Conservation (phyloP, 2,113 vertebrate species). For the Chaetura pelagica region DNA sequence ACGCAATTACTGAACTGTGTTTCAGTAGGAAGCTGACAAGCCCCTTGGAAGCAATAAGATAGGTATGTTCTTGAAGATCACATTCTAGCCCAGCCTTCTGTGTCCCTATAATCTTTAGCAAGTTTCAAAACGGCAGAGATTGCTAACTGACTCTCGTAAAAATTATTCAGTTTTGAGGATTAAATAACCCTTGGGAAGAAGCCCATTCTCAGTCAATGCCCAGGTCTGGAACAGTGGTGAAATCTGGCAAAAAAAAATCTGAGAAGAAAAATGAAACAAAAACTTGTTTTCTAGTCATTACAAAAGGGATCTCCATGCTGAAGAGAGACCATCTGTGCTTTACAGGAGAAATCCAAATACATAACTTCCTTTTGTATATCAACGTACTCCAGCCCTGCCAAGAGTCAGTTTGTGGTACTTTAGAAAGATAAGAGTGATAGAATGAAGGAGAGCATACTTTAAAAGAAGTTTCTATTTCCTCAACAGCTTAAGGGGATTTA, state of each 20-base stretch:
- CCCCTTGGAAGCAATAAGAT: conserved; percentile 36
- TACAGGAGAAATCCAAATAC: neutral
- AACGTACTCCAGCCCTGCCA: neutral
- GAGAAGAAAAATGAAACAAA: neutral
- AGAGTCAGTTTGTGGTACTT: neutral
- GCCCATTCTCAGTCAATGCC: neutral
- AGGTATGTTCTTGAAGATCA: neutral
- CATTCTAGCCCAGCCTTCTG: neutral
- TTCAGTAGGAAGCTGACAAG: conserved; percentile 17
- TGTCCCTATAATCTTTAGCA: neutral
- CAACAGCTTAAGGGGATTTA: neutral
- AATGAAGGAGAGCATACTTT: neutral
- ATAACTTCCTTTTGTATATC: neutral
- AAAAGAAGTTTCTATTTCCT: neutral
- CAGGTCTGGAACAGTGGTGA: neutral
- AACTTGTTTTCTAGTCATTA: neutral
- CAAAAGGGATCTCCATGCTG: neutral
- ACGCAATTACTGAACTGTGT: neutral
- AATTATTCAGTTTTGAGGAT: neutral
- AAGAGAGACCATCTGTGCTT: neutral
- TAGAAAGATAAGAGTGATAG: neutral
- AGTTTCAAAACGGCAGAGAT: neutral
- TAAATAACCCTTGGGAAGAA: neutral
- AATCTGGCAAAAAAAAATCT: neutral
- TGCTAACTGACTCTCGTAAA: neutral